These are phyloP conservation scores for Colius striatus DNA, from an alignment of 2,113 vertebrate species.

Conservation along the genomic window DNA sequence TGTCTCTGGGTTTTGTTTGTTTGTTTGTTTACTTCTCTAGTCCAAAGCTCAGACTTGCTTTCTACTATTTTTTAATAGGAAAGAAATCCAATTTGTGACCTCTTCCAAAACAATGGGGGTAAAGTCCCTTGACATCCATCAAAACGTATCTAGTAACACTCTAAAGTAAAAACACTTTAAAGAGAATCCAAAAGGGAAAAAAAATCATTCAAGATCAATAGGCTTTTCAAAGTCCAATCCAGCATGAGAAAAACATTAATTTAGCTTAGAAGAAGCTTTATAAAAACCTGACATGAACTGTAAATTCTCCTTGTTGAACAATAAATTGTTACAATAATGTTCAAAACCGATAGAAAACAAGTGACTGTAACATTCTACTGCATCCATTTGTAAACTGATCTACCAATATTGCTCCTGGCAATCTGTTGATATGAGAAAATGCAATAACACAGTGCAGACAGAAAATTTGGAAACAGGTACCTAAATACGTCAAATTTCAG, in stretches of 20 bases:
- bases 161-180: background rate
- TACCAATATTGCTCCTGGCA: background rate
- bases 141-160: background rate
- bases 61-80: background rate
- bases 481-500: background rate
- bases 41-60: background rate
- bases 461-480: background rate
- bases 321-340: slow-evolving; percentile 23
- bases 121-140: background rate
- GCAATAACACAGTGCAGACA: background rate
- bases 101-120: background rate
- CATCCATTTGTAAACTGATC: slow-evolving; percentile 28
- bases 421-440: background rate
- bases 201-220: slow-evolving; percentile 34
- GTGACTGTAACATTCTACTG: background rate
- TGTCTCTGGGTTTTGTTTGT: background rate
- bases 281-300: slow-evolving; percentile 41
- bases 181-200: background rate
- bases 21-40: background rate
- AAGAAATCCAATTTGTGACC: background rate
- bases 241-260: slow-evolving; percentile 41
- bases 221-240: background rate
- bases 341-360: slow-evolving; percentile 15
- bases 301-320: slow-evolving; percentile 7
- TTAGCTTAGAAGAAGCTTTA: slow-evolving; percentile 49